These are phyloP conservation scores for Centropus bengalensis DNA, from an alignment of 2,113 vertebrate genomes.

Conservation along the genomic window DNA sequence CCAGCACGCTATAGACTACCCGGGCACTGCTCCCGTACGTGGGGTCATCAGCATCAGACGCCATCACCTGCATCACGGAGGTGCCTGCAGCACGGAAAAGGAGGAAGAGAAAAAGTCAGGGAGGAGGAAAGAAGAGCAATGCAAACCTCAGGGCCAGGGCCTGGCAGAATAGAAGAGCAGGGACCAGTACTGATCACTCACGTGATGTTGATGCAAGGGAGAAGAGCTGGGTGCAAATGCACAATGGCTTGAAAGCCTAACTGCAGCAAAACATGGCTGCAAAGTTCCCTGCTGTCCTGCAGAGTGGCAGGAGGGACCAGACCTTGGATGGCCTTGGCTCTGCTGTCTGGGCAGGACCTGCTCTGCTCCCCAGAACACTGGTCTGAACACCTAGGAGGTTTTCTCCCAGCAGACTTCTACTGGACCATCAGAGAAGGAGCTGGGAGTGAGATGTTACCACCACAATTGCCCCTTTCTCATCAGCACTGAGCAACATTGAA, in stretches of 20 bases:
- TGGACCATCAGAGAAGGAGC: neutral
- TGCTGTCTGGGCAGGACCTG: neutral
- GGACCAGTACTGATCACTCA: neutral
- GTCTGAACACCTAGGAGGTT: neutral
- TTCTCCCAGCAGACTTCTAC: neutral
- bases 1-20: conserved; percentile 95
- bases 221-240: neutral
- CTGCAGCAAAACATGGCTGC: neutral
- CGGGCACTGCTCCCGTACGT: conserved; percentile 94
- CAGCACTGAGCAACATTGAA: neutral
- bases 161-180: neutral
- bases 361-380: neutral
- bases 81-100: conserved; percentile 82
- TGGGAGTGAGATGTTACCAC: neutral
- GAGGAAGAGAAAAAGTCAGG: neutral
- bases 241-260: neutral
- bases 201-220: neutral
- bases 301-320: neutral
- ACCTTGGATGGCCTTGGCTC: no score
- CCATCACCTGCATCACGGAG: conserved; percentile 96
- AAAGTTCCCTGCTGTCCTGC: neutral
- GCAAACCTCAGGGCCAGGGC: neutral
- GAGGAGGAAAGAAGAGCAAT: neutral
- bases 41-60: conserved; percentile 94
- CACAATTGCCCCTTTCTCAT: neutral